Percentiles rank a stretch among this genome's conserved stretches.
Evolutionary conservation across 2,888 invertebrate genomes (phyloP).

Genomic region (Callyntrura guangdongensis): DNA sequence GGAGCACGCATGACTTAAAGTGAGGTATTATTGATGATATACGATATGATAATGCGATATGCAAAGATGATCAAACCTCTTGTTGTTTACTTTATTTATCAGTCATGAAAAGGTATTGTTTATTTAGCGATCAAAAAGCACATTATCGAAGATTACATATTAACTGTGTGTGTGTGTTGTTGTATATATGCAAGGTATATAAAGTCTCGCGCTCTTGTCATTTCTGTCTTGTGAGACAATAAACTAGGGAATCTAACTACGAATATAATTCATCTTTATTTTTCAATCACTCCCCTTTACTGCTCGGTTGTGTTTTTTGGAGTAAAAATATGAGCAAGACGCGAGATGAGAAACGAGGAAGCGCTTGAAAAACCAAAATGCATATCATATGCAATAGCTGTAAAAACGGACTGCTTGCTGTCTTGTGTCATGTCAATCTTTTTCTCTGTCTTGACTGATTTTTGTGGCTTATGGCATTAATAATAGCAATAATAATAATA

Average conservation of each 20-base stretch:
- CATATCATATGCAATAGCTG: background rate
- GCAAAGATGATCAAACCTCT: background rate
- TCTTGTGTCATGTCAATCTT: slow-evolving; percentile 53
- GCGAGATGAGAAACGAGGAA: slow-evolving; percentile 25
- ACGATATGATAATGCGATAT: background rate
- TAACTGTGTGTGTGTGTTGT: background rate
- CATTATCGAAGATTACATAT: background rate
- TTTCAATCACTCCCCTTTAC: background rate
- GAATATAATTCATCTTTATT: background rate
- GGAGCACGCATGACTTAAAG: slow-evolving; percentile 35
- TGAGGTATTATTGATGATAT: background rate
- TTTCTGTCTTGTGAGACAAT: background rate
- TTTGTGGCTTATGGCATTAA: slow-evolving; percentile 41
- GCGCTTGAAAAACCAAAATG: background rate
- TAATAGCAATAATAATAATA: slow-evolving; percentile 21
- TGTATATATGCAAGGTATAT: background rate
- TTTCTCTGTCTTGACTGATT: slow-evolving; percentile 22
- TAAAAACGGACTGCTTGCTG: background rate
- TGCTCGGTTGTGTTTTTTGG: background rate
- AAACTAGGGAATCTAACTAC: background rate
- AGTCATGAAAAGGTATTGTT: slow-evolving; percentile 31
- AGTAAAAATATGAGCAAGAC: background rate
- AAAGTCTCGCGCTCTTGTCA: no score
- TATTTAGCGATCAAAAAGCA: slow-evolving; percentile 11
- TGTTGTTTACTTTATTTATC: slow-evolving; percentile 33